Conservation (phyloP, 2,113 vertebrate genomes). For the Lamprologus tigripictilis region DNA sequence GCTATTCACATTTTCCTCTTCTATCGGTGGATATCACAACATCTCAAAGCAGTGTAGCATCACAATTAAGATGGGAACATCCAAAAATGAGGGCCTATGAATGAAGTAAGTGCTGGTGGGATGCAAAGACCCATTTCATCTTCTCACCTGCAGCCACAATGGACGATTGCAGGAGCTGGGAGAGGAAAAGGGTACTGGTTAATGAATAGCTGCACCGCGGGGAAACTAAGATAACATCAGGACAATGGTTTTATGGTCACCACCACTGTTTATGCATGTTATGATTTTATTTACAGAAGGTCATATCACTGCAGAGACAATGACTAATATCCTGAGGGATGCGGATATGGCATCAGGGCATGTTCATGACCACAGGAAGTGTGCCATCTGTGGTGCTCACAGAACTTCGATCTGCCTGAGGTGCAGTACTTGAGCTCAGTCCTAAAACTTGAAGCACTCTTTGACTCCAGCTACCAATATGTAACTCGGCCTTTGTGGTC, state of each 20-base stretch:
- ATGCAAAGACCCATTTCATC: conserved; percentile 80
- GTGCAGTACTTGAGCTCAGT: conserved; percentile 35
- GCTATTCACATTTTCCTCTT: not conserved
- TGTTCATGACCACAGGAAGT: conserved; percentile 89
- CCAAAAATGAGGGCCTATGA: conserved; percentile 79
- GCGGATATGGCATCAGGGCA: conserved; percentile 90
- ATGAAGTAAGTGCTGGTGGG: conserved; percentile 83
- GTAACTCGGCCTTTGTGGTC: not conserved
- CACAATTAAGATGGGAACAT: conserved; percentile 86
- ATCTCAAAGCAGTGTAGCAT: conserved; percentile 93
- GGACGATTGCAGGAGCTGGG: conserved; percentile 74
- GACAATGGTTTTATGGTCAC: not conserved
- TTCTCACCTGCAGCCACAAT: conserved; percentile 86
- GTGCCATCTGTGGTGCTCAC: conserved; percentile 89
- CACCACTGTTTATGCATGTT: not conserved
- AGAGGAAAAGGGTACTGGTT: conserved; percentile 84
- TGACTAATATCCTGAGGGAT: conserved; percentile 91
- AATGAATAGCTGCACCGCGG: not conserved
- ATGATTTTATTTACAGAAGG: conserved; percentile 60
- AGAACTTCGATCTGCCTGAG: conserved; percentile 75
- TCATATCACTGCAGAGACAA: conserved; percentile 80
- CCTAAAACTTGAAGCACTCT: not conserved
- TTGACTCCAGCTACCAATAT: not conserved
- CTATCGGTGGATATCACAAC: conserved; percentile 78
- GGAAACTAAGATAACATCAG: not conserved